Conservation (phyloP, 1,140 invertebrate genomes). For the Ganaspis sp. region DNA sequence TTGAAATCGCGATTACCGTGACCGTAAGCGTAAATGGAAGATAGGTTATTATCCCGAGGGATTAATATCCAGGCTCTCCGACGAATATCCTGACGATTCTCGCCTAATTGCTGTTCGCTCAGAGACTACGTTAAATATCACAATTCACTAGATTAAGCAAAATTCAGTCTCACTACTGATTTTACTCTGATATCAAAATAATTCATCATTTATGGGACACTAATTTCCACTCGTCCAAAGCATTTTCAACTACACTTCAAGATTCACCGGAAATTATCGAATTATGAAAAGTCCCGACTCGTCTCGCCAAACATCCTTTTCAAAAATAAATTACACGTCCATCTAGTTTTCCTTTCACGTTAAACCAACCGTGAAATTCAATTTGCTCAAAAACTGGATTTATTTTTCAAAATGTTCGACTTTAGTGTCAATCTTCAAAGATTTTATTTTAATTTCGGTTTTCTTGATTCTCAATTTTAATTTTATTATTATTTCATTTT, state of each 20-base stretch:
- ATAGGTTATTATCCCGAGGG: slow-evolving; percentile 59
- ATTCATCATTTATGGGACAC: neutral
- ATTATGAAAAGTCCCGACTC: neutral
- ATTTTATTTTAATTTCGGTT: no score
- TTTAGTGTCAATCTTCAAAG: no score
- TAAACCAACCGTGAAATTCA: no score
- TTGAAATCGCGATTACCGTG: slow-evolving; percentile 24
- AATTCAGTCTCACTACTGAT: neutral
- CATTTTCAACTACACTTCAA: neutral
- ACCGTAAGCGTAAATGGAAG: slow-evolving; percentile 51
- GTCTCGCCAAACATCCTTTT: no score
- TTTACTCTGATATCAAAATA: neutral
- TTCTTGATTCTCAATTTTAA: no score
- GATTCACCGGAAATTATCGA: no score
- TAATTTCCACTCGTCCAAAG: neutral
- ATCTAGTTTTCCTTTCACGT: no score
- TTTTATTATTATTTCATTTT: no score
- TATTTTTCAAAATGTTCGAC: no score
- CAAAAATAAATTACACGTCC: no score
- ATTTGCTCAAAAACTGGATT: no score
- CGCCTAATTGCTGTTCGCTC: slow-evolving; percentile 62
- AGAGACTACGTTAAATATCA: slow-evolving; percentile 48
- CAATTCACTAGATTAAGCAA: slow-evolving; percentile 52
- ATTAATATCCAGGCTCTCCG: slow-evolving; percentile 62
- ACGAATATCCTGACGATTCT: slow-evolving; percentile 55